These are phyloP conservation scores for Ormyrus rosae DNA, from an alignment of 2,888 invertebrate species.

Conservation along the genomic window DNA sequence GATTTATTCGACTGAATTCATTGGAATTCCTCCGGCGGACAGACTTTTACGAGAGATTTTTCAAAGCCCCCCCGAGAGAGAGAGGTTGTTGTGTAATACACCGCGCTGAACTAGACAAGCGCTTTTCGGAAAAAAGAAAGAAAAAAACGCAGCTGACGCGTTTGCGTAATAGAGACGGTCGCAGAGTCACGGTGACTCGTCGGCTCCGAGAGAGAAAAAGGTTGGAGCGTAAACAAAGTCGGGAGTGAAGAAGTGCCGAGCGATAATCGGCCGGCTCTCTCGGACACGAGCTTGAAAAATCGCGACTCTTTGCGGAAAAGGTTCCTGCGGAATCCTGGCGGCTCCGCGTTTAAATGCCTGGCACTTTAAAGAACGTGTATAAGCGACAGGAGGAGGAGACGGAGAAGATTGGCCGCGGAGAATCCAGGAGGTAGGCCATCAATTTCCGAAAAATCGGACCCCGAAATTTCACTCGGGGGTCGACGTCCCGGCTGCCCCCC, in stretches of 20 bases:
- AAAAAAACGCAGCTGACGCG: conserved; percentile 30
- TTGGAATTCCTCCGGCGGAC: conserved; percentile 9
- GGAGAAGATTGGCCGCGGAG: conserved; percentile 13
- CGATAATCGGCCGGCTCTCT: conserved; percentile 35
- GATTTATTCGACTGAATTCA: conserved; percentile 25
- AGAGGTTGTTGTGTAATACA: not conserved
- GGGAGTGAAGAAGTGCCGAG: conserved; percentile 9
- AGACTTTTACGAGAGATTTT: too few species aligned
- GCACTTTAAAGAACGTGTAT: conserved; percentile 51
- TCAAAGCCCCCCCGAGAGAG: not conserved
- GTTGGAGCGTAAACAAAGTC: not conserved
- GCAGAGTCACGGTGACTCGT: conserved; percentile 40
- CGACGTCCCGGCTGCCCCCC: conserved; percentile 55
- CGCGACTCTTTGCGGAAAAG: too few species aligned
- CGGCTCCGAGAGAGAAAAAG: conserved; percentile 3
- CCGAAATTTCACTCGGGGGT: conserved; percentile 62
- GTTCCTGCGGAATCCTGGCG: too few species aligned
- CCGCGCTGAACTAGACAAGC: not conserved
- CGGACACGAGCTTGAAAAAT: too few species aligned
- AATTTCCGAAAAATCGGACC: conserved; percentile 62
- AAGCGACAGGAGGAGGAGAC: conserved; percentile 9
- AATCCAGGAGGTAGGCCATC: conserved; percentile 58
- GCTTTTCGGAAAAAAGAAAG: not conserved
- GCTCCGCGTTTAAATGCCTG: conserved; percentile 37
- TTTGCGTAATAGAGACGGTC: conserved; percentile 46